Evolutionary conservation across 2,888 invertebrate genomes (phyloP).

Genomic region (Leptarthrus brevirostris): DNA sequence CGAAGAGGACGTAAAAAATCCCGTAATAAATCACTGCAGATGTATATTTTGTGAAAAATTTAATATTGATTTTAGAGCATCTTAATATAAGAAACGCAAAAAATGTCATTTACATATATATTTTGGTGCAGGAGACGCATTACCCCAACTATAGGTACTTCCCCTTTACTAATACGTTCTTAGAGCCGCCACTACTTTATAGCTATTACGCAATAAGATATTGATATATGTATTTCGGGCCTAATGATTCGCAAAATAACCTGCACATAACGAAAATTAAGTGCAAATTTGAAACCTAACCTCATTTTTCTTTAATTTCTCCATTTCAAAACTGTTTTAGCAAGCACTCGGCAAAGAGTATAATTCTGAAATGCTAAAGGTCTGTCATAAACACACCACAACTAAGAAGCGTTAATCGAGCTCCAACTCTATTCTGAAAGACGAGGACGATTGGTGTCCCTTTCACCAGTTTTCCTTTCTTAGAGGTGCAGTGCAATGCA

Average conservation of each 20-base stretch:
- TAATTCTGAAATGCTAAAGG: slow-evolving; percentile 18
- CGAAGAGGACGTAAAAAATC: no score
- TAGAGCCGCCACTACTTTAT: no score
- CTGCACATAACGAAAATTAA: not conserved
- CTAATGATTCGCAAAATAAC: slow-evolving; percentile 1
- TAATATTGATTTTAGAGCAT: no score
- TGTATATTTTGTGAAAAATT: no score
- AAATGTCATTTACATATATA: no score
- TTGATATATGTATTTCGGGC: not conserved
- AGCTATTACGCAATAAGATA: no score
- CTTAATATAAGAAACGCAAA: no score
- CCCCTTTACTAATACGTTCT: no score
- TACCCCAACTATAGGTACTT: no score
- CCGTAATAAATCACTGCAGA: no score
- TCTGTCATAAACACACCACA: slow-evolving; percentile 37
- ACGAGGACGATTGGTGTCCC: not conserved
- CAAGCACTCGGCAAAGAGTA: slow-evolving; percentile 12
- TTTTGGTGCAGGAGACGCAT: no score
- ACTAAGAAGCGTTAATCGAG: slow-evolving; percentile 31
- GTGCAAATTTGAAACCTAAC: not conserved
- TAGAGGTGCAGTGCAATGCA: no score
- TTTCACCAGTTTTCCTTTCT: not conserved
- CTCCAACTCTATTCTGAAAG: not conserved
- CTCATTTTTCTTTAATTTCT: not conserved
- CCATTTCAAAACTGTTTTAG: not conserved